Evolutionary conservation across 64 coral and sea anemone genomes (phyloP), one percentile per base, ranked within the genome.

Genomic region (Montipora cactus): DNA sequence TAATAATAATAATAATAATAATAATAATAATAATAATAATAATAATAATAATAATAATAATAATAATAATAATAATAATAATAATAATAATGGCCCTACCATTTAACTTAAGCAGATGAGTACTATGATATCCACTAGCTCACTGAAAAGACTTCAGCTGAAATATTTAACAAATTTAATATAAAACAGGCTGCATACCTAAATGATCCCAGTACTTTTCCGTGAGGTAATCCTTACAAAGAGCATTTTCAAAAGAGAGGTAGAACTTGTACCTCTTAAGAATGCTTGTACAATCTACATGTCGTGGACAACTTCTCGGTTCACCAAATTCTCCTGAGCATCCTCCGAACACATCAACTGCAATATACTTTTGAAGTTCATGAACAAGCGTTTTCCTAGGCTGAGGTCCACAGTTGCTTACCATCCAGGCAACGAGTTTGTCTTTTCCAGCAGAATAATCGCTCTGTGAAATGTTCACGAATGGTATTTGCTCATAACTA

Each of bases 201-300:
- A 76, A 76, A 76, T 76, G 74, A 2, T 9, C 10, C 74, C 74
- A 76, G 74, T 76, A 76, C 74, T 76, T 76, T 46, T 76, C 74
- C 8, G 74, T 45, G 3, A 76, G 12, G 25, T 76, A 76, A 37
- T 76, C 74, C 10, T 76, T 11, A 76, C 74, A 76, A 8, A 76
- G 74, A 12, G 25, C 23, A 76, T 76, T 76, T 76, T 76, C 74
- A 44, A 76, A 44, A 76, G 22, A 44, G 12, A 76, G 74, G 74
- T 76, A 76, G 25, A 76, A 76, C 74, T 76, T 76, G 74, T 76
- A 76, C 5, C 46, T 5, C 10, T 76, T 76, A 9, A 76, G 6
- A 76, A 76, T 44, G 25, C 12, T 37, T 44, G 9, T 76, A 37
- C 74, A 76, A 2, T 3, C 4, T 46, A 16, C 12, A 47, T 8